Base-by-base conservation (phyloP, 1,140 invertebrate genomes). In the Geopemphigus sp. region DNA sequence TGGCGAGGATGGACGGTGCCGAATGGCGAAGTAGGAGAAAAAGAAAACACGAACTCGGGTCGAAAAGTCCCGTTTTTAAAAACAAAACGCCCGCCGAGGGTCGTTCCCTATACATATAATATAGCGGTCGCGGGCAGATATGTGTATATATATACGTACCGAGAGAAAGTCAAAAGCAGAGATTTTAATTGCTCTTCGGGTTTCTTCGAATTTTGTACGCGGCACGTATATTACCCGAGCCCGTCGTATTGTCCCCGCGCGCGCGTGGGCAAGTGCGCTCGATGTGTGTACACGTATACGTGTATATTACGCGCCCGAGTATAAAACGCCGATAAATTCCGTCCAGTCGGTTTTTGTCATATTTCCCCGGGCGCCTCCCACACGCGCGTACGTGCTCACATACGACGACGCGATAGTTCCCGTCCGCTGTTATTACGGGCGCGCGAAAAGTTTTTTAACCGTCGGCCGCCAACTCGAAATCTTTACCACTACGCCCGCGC, bases 1-100 rank as follows among this genome's bases (percentile, higher is more conserved):
- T n/a, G 6, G 39, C 39, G 11, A 11, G 39, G 39, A 45, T 45
- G 47, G 47, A 50, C 5, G 47, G 47, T 11, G 47, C 47, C 47
- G 47, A 50, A 50, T 12, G 39, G 29, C 22, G 24, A 29, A 72
- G 4, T 47, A 72, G 68, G 47, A 72, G 68, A 29, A 72, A 70
- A 72, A 72, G 68, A 72, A 72, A 72, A 72, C 68, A 72, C 47
- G 68, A 12, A 12, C 47, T 54, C 68, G 68, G 68, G 68, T 72
- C 68, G 15, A 72, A 72, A 70, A 72, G 47, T 72, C 47, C 68
- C 68, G 68, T 72, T 72, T 72, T 72, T 72, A 72, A 72, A 68
- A 72, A 72, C 68, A 72, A 72, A 72, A 72, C 47, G 68, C 47
- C 66, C 39, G 19, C 17, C 59, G 50, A 47, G 50, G 4, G n/a